These are phyloP conservation scores for Canis aureus DNA, from an alignment of 2,113 vertebrate species.

Conservation along the genomic window DNA sequence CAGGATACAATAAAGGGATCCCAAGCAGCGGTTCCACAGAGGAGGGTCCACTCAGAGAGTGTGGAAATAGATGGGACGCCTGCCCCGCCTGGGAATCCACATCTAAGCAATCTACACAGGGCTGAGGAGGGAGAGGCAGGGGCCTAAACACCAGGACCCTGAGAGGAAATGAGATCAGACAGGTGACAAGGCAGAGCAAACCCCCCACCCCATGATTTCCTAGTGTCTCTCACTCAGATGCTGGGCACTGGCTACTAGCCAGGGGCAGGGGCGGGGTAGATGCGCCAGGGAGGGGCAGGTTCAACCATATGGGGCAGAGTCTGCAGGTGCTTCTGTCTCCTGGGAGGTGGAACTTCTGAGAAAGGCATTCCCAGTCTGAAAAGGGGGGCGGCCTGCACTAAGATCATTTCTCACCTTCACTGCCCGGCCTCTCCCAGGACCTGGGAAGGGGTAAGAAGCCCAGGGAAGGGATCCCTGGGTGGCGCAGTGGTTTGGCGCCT, in stretches of 20 bases:
- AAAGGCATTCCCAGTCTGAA: not conserved
- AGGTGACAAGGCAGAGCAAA: not conserved
- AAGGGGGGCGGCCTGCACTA: not conserved
- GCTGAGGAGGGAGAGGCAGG: not conserved
- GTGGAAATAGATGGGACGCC: not conserved
- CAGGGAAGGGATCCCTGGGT: not conserved
- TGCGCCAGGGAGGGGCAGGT: rapidly evolving
- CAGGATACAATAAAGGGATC: not conserved
- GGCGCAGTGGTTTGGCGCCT: no score
- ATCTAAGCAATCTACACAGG: not conserved
- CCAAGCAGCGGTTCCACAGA: not conserved
- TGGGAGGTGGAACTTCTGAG: not conserved
- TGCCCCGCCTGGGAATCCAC: rapidly evolving
- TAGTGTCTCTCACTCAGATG: not conserved
- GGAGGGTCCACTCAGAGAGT: not conserved
- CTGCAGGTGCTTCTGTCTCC: not conserved
- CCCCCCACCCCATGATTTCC: not conserved
- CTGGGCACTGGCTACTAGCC: not conserved
- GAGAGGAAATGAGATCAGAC: not conserved
- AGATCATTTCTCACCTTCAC: not conserved
- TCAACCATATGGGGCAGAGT: not conserved
- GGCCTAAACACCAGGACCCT: not conserved
- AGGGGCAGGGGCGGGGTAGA: not conserved
- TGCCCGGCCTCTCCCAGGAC: not conserved
- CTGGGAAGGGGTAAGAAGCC: not conserved